Conservation (phyloP, 2,113 vertebrate genomes). For the Cyrtonyx montezumae region DNA sequence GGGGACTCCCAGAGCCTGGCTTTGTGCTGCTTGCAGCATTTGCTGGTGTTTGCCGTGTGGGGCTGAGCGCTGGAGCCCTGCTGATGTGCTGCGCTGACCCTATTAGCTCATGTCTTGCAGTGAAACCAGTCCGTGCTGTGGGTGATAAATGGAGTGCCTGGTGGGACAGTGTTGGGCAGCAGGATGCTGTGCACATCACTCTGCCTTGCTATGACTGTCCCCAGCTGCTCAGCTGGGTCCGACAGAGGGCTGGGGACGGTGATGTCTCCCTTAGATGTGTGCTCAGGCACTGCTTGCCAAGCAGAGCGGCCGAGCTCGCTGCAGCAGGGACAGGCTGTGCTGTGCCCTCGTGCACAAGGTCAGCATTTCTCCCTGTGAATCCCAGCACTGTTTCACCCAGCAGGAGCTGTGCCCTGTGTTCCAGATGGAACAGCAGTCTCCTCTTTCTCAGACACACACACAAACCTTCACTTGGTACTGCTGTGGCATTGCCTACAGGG, state of each 20-base stretch:
- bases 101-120: rapidly evolving
- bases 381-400: background rate
- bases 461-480: background rate
- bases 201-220: background rate
- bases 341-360: background rate
- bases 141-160: background rate
- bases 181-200: rapidly evolving
- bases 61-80: background rate
- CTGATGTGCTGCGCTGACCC: background rate
- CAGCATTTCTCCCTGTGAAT: background rate
- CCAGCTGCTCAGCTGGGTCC: background rate
- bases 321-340: background rate
- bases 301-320: rapidly evolving
- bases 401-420: background rate
- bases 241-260: background rate
- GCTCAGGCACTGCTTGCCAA: rapidly evolving
- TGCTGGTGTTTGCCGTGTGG: background rate
- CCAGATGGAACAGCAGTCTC: background rate
- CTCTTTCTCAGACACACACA: rapidly evolving
- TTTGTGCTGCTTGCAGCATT: background rate
- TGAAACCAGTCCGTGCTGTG: background rate
- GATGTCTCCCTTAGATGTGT: background rate
- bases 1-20: background rate
- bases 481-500: background rate
- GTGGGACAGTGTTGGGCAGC: background rate